Base-by-base conservation (phyloP, 2,888 invertebrate species). In the Drosophila mercatorum region DNA sequence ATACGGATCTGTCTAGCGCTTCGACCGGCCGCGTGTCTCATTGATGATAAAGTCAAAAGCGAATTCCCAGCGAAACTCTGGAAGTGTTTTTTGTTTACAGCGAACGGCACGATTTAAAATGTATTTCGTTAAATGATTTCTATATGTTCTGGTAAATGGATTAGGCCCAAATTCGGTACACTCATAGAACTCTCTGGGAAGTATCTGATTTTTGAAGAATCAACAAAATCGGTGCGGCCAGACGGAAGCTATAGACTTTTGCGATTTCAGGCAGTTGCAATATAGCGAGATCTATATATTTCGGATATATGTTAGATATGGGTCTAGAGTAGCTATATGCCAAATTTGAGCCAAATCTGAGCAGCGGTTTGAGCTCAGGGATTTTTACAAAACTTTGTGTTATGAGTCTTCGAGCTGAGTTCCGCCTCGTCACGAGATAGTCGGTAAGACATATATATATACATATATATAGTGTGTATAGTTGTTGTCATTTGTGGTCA, bases 111-210 rank as follows among this genome's bases (percentile, higher is more conserved):
- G 76, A 91, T 91, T 91, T 91, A 90, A 90, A 90, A 78, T 86
- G 83, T 72, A 86, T 86, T 91, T 92, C 70, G 64, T 82, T 91
- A 92, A 90, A 77, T 90, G 69, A 72, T 90, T 92, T 91, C 22
- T 46, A 47, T 64, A 69, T 68, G 65, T 86, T 77, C 72, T 62
- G 5, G 3, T 5, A 0, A 3, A 34, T 8, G 0, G 40, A 80
- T 81, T 77, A 28, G 0, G 14, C 38, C 65, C 5, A 80, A 60
- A 81, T 57, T 64, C 10, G 40, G 49, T 11, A 52, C 10, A 31
- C 1, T n/a, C 0, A 2, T 65, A 64, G 55, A 4, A 17, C 14
- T 7, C 0, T 2, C 0, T 0, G 7, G 3, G n/a, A 57, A 73
- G 83, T 78, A 91, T 90, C 91, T 83, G 78, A 91, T 91, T 91